Evolutionary conservation across 37 sponge, comb jelly and placozoan genomes (phyloP).

Genomic region (Chondrosia reniformis): DNA sequence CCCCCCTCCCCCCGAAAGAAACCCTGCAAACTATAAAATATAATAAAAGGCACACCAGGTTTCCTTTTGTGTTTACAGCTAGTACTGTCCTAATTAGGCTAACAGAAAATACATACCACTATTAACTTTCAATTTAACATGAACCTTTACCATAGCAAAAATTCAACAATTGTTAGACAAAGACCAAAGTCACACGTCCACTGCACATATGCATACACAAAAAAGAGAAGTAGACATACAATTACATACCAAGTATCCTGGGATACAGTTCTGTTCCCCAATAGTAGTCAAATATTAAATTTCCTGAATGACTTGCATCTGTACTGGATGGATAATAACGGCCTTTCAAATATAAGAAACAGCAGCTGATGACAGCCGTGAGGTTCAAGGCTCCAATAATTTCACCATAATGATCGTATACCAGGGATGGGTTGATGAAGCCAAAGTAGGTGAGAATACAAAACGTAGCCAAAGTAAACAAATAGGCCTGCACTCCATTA

Average conservation of each 20-base stretch:
- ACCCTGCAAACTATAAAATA: too few relatives aligned
- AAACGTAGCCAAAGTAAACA: conserved; percentile 35
- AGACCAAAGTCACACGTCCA: too few relatives aligned
- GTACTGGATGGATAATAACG: conserved; percentile 39
- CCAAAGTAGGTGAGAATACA: conserved; percentile 28
- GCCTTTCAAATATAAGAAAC: conserved; percentile 49
- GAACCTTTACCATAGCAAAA: too few relatives aligned
- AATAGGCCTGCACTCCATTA: conserved; percentile 54
- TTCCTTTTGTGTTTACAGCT: too few relatives aligned
- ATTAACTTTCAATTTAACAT: too few relatives aligned
- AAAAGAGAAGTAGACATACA: too few relatives aligned
- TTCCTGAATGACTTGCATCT: conserved; percentile 49
- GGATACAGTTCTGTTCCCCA: conserved; percentile 83
- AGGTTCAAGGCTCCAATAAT: conserved; percentile 61
- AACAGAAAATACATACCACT: too few relatives aligned
- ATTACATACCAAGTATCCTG: conserved; percentile 27
- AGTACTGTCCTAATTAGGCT: too few relatives aligned
- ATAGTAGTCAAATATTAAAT: conserved; percentile 64
- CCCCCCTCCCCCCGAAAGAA: too few relatives aligned
- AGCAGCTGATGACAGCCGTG: conserved; percentile 30
- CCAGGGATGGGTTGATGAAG: conserved; percentile 49
- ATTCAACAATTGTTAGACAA: too few relatives aligned
- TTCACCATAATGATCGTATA: conserved; percentile 62
- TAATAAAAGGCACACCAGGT: too few relatives aligned
- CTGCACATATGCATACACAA: too few relatives aligned